These are phyloP conservation scores for Periophthalmodon schlosseri DNA, from an alignment of 2,113 vertebrate species.

Conservation along the genomic window DNA sequence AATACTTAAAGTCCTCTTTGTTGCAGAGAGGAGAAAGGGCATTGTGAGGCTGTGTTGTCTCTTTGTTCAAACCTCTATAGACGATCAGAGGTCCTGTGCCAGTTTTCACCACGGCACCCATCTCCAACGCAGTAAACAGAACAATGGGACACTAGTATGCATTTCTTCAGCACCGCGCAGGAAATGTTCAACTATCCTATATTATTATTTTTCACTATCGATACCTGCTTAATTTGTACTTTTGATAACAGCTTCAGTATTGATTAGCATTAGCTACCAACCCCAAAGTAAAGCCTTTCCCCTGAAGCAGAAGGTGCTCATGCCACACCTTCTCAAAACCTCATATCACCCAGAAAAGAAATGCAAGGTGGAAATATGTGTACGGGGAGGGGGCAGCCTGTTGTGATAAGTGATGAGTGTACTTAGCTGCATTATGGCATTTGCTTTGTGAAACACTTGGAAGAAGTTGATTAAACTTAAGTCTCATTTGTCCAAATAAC, in stretches of 20 bases:
- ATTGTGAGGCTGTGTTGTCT: conserved; percentile 54
- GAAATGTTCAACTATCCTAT: too few species aligned
- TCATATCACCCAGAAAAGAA: neutral
- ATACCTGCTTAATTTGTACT: too few species aligned
- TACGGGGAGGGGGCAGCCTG: neutral
- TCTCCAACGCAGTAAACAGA: conserved; percentile 37
- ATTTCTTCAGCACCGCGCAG: neutral
- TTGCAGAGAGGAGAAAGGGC: conserved; percentile 52
- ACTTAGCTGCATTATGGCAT: too few species aligned
- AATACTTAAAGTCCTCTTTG: conserved; percentile 53
- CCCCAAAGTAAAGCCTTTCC: neutral
- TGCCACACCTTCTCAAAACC: neutral
- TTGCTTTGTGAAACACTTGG: too few species aligned
- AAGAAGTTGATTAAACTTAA: too few species aligned
- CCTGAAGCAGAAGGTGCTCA: neutral
- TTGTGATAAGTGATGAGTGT: neutral
- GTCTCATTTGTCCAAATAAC: too few species aligned
- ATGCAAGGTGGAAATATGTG: neutral
- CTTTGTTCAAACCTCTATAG: conserved; percentile 37
- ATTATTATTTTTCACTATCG: too few species aligned
- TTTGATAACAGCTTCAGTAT: too few species aligned
- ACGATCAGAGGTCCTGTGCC: conserved; percentile 56
- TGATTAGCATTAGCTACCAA: too few species aligned
- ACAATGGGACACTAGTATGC: conserved; percentile 51
- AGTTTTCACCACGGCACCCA: conserved; percentile 50